phyloP scores from a whole-genome alignment of 2,888 invertebrate species.

The Drosophila diplacantha region DNA sequence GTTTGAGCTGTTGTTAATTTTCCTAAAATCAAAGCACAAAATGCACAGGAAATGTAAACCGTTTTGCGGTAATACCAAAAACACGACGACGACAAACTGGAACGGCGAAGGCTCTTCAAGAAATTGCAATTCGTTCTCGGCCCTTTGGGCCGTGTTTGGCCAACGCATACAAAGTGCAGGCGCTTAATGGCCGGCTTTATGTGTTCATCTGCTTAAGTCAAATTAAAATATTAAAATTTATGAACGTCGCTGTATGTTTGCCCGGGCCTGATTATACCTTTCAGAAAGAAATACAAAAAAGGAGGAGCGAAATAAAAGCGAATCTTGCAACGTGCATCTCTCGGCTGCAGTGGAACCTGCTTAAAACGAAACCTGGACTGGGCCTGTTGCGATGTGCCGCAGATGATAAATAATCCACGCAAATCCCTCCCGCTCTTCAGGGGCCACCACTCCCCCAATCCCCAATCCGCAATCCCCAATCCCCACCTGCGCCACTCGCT shows the following conservation, averaged over 20 bases:
- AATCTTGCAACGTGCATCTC: slow-evolving; percentile 68
- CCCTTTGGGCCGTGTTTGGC: slow-evolving; percentile 22
- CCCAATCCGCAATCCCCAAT: slow-evolving; percentile 4
- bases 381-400: slow-evolving; percentile 52
- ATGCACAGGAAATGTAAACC: slow-evolving; percentile 72
- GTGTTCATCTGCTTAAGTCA: slow-evolving; percentile 61
- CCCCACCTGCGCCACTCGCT: slow-evolving; percentile 60
- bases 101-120: slow-evolving; percentile 34
- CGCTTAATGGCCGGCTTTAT: slow-evolving; percentile 63
- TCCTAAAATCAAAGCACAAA: slow-evolving; percentile 72
- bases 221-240: slow-evolving; percentile 73
- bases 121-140: slow-evolving; percentile 36
- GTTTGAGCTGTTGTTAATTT: slow-evolving; percentile 72
- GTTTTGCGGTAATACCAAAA: slow-evolving; percentile 52
- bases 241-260: slow-evolving; percentile 61
- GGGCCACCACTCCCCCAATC: slow-evolving; percentile 1
- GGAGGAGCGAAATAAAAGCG: slow-evolving; percentile 27
- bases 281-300: slow-evolving; percentile 6
- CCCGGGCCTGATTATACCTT: slow-evolving; percentile 57
- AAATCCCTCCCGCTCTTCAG: slow-evolving; percentile 43
- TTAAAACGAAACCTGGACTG: slow-evolving; percentile 61
- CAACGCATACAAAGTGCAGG: slow-evolving; percentile 43
- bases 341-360: slow-evolving; percentile 47
- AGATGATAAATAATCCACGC: slow-evolving; percentile 73
- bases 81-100: slow-evolving; percentile 39